These are phyloP conservation scores for Varanus salvator DNA, from an alignment of 2,113 vertebrate genomes.

Conservation along the genomic window DNA sequence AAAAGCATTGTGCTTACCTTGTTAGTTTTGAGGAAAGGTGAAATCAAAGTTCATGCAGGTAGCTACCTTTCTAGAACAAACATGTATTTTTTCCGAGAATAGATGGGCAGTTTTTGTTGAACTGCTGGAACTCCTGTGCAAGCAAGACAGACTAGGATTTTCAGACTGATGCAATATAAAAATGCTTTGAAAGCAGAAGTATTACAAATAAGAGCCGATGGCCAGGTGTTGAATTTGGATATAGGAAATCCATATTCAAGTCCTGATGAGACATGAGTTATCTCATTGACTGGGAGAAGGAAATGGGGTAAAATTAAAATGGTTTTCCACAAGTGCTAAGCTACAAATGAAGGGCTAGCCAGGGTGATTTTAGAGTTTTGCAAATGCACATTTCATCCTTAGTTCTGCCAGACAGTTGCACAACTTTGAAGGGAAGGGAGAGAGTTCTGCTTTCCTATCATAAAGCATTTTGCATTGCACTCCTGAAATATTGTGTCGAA, in stretches of 20 bases:
- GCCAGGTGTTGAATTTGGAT: neutral
- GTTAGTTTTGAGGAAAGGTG: neutral
- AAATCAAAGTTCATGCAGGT: neutral
- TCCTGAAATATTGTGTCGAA: too few species aligned
- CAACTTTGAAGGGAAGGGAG: neutral
- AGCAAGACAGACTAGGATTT: neutral
- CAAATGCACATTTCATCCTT: neutral
- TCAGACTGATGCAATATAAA: neutral
- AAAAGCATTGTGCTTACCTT: neutral
- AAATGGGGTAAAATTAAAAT: neutral
- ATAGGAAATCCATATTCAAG: too few species aligned
- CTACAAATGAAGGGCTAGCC: neutral
- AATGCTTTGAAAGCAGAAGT: neutral
- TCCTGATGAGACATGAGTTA: too few species aligned
- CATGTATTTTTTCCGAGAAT: neutral
- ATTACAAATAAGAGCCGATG: neutral
- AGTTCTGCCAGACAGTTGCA: neutral
- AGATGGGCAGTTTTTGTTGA: neutral
- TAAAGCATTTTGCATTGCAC: too few species aligned
- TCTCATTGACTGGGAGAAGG: neutral
- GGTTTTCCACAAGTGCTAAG: neutral
- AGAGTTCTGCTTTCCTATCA: neutral
- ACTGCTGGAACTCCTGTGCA: neutral
- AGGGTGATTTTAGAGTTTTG: neutral
- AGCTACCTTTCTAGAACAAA: neutral